Evolutionary conservation across 2,797 vertebrate species (phyloP).

Genomic region (Knipowitschia caucasica): DNA sequence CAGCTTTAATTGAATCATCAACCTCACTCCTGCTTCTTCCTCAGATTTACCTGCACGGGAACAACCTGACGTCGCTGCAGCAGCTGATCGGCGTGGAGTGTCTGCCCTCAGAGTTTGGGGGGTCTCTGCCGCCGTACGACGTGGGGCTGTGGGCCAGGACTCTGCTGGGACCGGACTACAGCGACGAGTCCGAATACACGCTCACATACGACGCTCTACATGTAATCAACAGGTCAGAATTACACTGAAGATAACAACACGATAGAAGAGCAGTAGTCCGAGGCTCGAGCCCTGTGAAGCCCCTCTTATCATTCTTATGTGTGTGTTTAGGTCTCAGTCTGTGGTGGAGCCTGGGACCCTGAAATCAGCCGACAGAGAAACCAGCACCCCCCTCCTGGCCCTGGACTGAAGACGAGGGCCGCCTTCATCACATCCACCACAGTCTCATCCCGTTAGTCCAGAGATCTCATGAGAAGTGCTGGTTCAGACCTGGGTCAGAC

Average conservation of each 20-base stretch:
- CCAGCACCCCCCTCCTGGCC: conserved; percentile 58
- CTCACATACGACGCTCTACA: conserved; percentile 86
- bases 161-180: conserved; percentile 92
- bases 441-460: background rate
- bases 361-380: conserved; percentile 57
- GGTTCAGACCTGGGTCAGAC: background rate
- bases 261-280: background rate
- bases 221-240: conserved; percentile 44
- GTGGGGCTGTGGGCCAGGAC: conserved; percentile 97
- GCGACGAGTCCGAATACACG: conserved; percentile 91
- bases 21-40: background rate
- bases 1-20: no score
- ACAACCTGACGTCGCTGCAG: conserved; percentile 96
- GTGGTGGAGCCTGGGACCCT: conserved; percentile 56
- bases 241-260: no score
- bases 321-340: conserved; percentile 67
- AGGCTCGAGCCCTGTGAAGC: background rate
- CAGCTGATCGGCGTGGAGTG: conserved; percentile 94
- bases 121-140: conserved; percentile 93
- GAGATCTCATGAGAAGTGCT: background rate
- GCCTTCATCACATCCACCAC: conserved; percentile 12
- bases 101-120: conserved; percentile 94
- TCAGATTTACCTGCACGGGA: conserved; percentile 97
- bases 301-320: background rate
- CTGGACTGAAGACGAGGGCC: conserved; percentile 52